Conservation (phyloP, 2,888 invertebrate genomes). For the Drosophila siamana region DNA sequence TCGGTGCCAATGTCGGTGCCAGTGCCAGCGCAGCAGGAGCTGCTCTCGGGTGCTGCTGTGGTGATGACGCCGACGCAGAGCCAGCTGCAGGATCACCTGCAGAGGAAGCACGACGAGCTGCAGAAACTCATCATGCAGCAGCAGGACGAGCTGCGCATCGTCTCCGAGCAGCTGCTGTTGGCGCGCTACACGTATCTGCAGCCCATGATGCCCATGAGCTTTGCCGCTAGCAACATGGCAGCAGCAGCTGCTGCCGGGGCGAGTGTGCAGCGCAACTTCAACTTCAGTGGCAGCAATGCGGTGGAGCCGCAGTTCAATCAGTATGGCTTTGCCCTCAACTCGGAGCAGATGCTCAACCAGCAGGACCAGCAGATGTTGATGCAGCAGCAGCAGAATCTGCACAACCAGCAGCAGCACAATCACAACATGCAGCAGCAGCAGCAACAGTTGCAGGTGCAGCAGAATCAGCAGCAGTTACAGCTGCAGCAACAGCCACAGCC, state of each 20-base stretch:
- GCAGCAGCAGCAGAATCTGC: slow-evolving; percentile 75
- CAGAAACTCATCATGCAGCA: slow-evolving; percentile 94
- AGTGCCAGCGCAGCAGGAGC: slow-evolving; percentile 75
- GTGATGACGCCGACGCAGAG: slow-evolving; percentile 87
- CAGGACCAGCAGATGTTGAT: slow-evolving; percentile 81
- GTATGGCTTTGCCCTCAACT: slow-evolving; percentile 80
- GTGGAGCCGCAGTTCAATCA: slow-evolving; percentile 83
- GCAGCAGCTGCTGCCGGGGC: slow-evolving; percentile 29
- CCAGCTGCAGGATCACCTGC: slow-evolving; percentile 90
- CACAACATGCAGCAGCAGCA: slow-evolving; percentile 54
- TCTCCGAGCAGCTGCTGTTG: slow-evolving; percentile 94
- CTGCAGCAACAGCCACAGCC: slow-evolving; percentile 51
- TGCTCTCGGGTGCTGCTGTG: slow-evolving; percentile 82
- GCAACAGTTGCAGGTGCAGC: slow-evolving; percentile 36
- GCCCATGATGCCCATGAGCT: slow-evolving; percentile 79
- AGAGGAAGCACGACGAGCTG: slow-evolving; percentile 93
- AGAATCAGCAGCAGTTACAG: slow-evolving; percentile 52
- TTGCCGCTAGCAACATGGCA: slow-evolving; percentile 58
- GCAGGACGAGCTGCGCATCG: slow-evolving; percentile 93
- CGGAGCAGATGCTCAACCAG: slow-evolving; percentile 77
- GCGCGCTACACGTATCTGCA: slow-evolving; percentile 91
- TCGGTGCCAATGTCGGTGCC: slow-evolving; percentile 85
- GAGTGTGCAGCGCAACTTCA: slow-evolving; percentile 59
- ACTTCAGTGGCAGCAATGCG: slow-evolving; percentile 63
- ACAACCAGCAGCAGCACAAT: slow-evolving; percentile 77